A percentile compares a stretch with the other conserved stretches of the same genome.
Evolutionary conservation across 2,113 vertebrate genomes (phyloP).

Genomic region (Bubo bubo): DNA sequence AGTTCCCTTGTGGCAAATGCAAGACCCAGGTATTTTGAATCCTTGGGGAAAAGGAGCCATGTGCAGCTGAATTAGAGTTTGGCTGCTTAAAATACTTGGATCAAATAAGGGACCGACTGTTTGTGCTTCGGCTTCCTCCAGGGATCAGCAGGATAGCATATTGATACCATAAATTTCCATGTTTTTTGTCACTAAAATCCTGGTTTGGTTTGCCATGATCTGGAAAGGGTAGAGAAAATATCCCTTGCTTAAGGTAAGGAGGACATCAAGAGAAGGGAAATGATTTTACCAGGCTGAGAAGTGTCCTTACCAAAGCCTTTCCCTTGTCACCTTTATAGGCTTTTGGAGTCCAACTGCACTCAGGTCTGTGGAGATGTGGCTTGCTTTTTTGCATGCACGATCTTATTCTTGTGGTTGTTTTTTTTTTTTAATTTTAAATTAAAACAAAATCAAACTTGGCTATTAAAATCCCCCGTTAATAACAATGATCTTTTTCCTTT

Average conservation of each 20-base stretch:
- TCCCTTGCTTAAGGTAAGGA: not conserved
- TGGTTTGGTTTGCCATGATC: not conserved
- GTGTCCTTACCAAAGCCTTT: not conserved
- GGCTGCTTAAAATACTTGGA: not conserved
- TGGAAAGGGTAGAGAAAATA: not conserved
- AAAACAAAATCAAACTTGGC: not conserved
- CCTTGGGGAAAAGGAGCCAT: not conserved
- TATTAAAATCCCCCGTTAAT: not conserved
- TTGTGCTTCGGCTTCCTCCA: not conserved
- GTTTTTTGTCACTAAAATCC: not conserved
- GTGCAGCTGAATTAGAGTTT: not conserved
- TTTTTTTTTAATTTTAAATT: not conserved
- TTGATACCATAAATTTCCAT: not conserved
- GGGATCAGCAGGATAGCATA: not conserved
- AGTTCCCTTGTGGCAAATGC: not conserved
- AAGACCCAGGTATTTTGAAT: not conserved
- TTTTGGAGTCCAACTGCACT: not conserved
- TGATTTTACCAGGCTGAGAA: not conserved
- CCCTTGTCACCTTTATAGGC: rapidly evolving
- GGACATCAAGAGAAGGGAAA: not conserved
- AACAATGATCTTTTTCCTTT: not conserved
- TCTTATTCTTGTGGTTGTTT: not conserved
- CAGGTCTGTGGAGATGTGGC: not conserved
- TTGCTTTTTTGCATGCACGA: not conserved
- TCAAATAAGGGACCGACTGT: not conserved